Conservation (phyloP, 2,888 invertebrate species). For the Chromoteleia sp. region DNA sequence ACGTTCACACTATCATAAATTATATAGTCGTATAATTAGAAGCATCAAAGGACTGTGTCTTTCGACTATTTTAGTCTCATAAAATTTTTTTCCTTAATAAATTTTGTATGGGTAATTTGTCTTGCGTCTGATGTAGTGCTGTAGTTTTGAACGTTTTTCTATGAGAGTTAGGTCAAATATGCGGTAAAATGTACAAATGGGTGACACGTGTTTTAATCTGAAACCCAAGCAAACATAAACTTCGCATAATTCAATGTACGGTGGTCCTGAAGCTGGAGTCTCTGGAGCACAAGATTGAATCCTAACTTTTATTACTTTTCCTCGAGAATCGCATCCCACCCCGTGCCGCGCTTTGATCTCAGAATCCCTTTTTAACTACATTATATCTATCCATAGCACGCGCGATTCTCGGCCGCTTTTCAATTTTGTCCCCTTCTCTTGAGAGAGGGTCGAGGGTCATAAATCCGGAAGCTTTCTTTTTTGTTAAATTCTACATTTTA, state of each 20-base stretch:
- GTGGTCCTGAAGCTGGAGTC: conserved; percentile 44
- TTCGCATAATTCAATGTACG: conserved; percentile 67
- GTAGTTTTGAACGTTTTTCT: conserved; percentile 34
- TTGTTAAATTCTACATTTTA: conserved; percentile 77
- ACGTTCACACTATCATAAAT: neutral
- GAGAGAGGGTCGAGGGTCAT: conserved; percentile 61
- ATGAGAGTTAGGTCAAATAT: conserved; percentile 36
- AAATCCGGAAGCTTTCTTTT: conserved; percentile 74
- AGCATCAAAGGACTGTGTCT: too few species aligned
- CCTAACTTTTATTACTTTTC: conserved; percentile 70
- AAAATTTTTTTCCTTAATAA: conserved; percentile 33
- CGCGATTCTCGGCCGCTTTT: conserved; percentile 75
- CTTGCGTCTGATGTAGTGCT: conserved; percentile 27
- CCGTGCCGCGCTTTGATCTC: conserved; percentile 65
- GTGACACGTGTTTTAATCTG: conserved; percentile 62
- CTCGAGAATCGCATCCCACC: conserved; percentile 62
- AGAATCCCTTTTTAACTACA: conserved; percentile 71
- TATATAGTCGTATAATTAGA: too few species aligned
- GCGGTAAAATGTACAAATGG: conserved; percentile 49
- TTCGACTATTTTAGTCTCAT: conserved; percentile 6
- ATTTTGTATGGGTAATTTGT: conserved; percentile 50
- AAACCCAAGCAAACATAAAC: conserved; percentile 60
- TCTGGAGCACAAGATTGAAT: conserved; percentile 66
- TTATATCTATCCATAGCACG: conserved; percentile 73
- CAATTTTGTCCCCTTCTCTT: conserved; percentile 74